A percentile compares a stretch with the other conserved stretches of the same genome.
Conservation (phyloP, 2,888 invertebrate species). For the Minunthozetes semirufus region DNA sequence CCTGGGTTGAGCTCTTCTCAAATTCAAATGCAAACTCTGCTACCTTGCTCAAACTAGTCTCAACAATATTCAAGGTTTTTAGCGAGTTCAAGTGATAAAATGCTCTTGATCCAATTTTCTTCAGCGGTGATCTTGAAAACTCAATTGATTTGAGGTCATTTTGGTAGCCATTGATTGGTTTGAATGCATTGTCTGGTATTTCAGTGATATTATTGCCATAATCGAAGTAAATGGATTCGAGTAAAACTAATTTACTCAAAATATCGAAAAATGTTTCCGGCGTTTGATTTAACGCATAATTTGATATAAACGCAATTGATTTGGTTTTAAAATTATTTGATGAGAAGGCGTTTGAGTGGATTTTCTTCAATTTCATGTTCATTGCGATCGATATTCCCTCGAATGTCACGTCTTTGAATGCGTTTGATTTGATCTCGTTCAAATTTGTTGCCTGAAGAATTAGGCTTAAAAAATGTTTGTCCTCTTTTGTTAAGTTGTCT, state of each 20-base stretch:
- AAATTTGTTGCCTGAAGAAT: too few species aligned
- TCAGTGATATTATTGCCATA: not conserved
- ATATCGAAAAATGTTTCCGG: not conserved
- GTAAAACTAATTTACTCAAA: not conserved
- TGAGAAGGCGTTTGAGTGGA: not conserved
- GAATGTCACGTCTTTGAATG: too few species aligned
- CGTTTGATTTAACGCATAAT: too few species aligned
- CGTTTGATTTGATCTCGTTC: too few species aligned
- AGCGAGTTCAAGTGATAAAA: not conserved
- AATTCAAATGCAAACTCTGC: not conserved
- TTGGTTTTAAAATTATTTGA: not conserved
- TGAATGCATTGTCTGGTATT: not conserved
- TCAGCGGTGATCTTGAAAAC: not conserved
- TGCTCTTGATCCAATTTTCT: not conserved
- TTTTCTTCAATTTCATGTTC: not conserved
- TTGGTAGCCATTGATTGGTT: not conserved
- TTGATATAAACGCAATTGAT: not conserved
- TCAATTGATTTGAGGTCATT: not conserved
- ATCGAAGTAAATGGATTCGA: not conserved
- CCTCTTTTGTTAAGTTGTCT: too few species aligned
- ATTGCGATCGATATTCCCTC: not conserved
- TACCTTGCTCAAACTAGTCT: not conserved
- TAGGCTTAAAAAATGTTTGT: too few species aligned
- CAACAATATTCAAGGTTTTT: not conserved
- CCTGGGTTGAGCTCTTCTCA: not conserved